Evolutionary conservation across 2,888 invertebrate species (phyloP), one percentile per base, ranked within the genome.

Genomic region (Mystacides longicornis): DNA sequence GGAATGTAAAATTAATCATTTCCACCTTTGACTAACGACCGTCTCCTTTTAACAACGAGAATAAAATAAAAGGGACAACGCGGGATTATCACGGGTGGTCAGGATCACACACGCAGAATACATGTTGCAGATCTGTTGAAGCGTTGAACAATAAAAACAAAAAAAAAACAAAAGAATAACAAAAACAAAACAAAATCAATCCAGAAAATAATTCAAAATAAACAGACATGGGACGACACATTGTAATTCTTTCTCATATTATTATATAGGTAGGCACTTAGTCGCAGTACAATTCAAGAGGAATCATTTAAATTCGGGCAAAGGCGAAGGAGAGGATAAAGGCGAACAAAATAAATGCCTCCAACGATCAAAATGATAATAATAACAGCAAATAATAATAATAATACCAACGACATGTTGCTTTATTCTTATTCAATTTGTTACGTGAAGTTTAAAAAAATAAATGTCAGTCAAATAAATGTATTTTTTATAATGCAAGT

Each of bases 31-130:
- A 37, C 37, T 37, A 37, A 37, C 37, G 16, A 37, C 37, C 37
- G 16, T 37, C 37, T 37, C 37, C n/a, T 37, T 37, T 37, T 3
- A 37, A 37, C n/a, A 37, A n/a, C 37, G 16, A n/a, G 37, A 37
- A 37, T 16, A 16, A 37, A n/a, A 37, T 37, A 37, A 37, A 37
- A 14, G 37, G 37, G 37, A 37, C 37, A 16, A 37, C 37, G 16
- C 16, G 37, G 37, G 16, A 37, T 37, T 37, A 37, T 37, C 37
- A 37, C 37, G 37, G 37, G 37, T 37, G 37, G 37, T 37, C 37
- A 37, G 37, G 37, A 37, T 37, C 37, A 37, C 37, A 37, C 37
- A 37, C 37, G 37, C 37, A 37, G 37, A 37, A 37, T n/a, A 37
- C 37, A 37, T 27, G 11, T 37, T 37, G 16, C 37, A 37, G 16